Percentiles rank a stretch among this genome's conserved stretches.
These are phyloP conservation scores for Microctonus brassicae DNA, from an alignment of 2,888 invertebrate genomes.

Conservation along the genomic window DNA sequence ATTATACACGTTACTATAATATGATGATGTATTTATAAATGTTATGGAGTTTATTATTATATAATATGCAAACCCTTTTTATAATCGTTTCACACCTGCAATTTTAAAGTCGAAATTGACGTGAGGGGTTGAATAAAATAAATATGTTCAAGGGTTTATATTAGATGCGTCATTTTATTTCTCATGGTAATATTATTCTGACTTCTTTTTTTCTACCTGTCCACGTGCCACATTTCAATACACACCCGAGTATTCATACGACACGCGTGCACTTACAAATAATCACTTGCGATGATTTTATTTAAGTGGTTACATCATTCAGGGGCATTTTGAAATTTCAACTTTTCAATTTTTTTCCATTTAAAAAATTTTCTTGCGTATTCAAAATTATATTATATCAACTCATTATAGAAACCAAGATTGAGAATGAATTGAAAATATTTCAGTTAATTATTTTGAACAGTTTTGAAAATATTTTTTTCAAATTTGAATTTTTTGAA, in stretches of 20 bases:
- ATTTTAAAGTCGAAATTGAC: not conserved
- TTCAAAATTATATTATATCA: no score
- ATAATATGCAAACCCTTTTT: not conserved
- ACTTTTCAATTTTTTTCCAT: no score
- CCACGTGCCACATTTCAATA: constrained; percentile 30
- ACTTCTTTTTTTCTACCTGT: constrained; percentile 25
- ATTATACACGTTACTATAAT: not conserved
- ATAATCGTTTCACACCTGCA: not conserved
- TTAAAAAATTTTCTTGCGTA: no score
- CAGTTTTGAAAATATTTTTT: no score
- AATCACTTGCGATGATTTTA: no score
- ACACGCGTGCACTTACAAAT: constrained; percentile 22
- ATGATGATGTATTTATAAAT: no score
- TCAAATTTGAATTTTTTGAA: no score
- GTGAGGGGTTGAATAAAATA: not conserved
- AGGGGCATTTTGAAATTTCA: no score
- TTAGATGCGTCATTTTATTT: not conserved
- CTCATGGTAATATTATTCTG: not conserved
- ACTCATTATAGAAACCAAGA: no score
- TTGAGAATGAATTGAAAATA: not conserved
- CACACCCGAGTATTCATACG: not conserved
- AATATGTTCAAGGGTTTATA: not conserved
- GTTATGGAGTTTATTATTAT: no score
- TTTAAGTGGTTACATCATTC: no score
- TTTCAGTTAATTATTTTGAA: no score